These are phyloP conservation scores for Maniola hyperantus DNA, from an alignment of 2,888 invertebrate genomes.

Conservation along the genomic window DNA sequence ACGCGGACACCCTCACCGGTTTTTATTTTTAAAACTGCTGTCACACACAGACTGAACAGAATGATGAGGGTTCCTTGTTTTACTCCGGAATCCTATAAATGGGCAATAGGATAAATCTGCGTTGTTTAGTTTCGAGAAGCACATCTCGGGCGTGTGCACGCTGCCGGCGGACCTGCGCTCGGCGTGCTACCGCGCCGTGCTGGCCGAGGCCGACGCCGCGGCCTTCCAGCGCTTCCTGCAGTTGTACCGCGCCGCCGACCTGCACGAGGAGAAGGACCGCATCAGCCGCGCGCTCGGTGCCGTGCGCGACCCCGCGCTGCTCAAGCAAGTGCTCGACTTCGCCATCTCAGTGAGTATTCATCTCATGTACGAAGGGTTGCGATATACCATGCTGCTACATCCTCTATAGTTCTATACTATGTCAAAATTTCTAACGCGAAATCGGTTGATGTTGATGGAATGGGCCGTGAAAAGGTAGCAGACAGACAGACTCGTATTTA, in stretches of 20 bases:
- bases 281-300: conserved; percentile 93
- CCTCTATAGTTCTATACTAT: no score
- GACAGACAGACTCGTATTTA: no score
- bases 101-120: conserved; percentile 9
- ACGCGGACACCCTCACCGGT: no score
- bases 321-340: conserved; percentile 90
- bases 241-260: conserved; percentile 91
- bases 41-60: no score
- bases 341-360: conserved; percentile 87
- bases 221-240: conserved; percentile 90
- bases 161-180: conserved; percentile 94
- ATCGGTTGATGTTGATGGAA: no score
- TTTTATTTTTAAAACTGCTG: not conserved
- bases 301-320: conserved; percentile 86
- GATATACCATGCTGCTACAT: no score
- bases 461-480: no score
- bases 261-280: conserved; percentile 97
- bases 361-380: not conserved
- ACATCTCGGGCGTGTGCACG: conserved; percentile 81
- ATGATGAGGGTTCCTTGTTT: no score
- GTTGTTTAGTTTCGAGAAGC: conserved; percentile 82
- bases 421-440: no score
- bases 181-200: conserved; percentile 93
- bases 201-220: conserved; percentile 86
- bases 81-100: no score